Evolutionary conservation across 2,888 invertebrate species (phyloP).

Genomic region (Thymelicus sylvestris): DNA sequence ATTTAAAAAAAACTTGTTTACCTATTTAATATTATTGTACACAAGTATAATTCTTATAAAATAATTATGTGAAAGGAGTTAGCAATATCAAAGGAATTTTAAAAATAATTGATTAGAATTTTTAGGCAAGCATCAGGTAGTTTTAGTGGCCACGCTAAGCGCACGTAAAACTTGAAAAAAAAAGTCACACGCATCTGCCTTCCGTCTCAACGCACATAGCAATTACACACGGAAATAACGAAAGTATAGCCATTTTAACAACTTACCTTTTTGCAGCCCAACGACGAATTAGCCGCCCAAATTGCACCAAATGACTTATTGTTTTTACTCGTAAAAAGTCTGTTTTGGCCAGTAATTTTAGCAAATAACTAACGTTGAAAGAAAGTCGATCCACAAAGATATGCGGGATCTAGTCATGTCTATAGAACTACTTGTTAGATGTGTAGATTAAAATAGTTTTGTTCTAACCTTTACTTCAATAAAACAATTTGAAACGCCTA

Average conservation of each 20-base stretch:
- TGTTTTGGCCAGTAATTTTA: constrained; percentile 4
- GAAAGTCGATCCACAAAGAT: neutral
- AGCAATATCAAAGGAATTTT: too few relatives aligned
- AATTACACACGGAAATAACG: constrained; percentile 73
- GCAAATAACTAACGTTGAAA: constrained; percentile 14
- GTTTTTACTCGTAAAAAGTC: constrained; percentile 45
- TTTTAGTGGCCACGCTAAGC: constrained; percentile 47
- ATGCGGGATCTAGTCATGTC: too few relatives aligned
- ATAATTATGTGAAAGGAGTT: neutral
- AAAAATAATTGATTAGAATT: neutral
- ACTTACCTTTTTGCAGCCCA: constrained; percentile 56
- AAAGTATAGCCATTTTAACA: constrained; percentile 67
- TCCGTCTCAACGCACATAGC: constrained; percentile 63
- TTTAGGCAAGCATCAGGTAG: constrained; percentile 25
- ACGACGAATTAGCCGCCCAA: constrained; percentile 56
- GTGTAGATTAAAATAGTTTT: too few relatives aligned
- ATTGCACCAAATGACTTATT: constrained; percentile 57
- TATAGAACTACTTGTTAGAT: too few relatives aligned
- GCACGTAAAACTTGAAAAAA: constrained; percentile 69
- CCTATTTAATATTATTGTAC: too few relatives aligned
- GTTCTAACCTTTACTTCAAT: too few relatives aligned
- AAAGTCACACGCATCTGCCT: constrained; percentile 79
- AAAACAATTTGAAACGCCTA: too few relatives aligned
- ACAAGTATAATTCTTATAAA: neutral
- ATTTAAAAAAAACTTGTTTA: too few relatives aligned